Conservation (phyloP, 2,113 vertebrate genomes). For the Halcyon senegalensis region DNA sequence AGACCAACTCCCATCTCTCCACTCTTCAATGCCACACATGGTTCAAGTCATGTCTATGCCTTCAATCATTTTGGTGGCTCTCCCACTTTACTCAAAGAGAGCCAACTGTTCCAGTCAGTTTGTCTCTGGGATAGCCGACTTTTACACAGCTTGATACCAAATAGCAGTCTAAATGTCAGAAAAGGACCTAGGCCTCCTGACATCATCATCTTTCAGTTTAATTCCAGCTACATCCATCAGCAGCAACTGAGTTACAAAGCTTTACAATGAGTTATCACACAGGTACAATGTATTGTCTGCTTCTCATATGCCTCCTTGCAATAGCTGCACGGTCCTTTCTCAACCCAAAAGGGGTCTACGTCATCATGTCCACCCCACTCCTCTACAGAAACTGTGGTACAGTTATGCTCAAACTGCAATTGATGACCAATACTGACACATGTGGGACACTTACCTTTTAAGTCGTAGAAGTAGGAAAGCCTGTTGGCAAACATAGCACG, state of each 20-base stretch:
- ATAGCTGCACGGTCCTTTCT: neutral
- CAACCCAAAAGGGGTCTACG: neutral
- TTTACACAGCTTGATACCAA: neutral
- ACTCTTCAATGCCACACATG: neutral
- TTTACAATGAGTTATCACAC: neutral
- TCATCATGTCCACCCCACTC: neutral
- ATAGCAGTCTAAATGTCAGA: neutral
- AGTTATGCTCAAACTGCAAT: neutral
- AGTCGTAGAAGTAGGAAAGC: constrained; percentile 92
- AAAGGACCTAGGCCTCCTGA: neutral
- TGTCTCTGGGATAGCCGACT: neutral
- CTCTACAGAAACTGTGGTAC: neutral
- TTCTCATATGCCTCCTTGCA: neutral
- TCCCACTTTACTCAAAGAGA: neutral
- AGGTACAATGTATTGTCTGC: neutral
- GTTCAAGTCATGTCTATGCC: neutral
- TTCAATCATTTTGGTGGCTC: neutral
- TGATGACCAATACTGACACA: neutral
- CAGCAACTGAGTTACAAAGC: neutral
- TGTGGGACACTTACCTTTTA: constrained; percentile 79
- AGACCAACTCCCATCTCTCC: neutral
- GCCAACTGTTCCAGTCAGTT: neutral
- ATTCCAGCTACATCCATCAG: neutral
- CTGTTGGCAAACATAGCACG: constrained; percentile 96
- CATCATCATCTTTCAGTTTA: neutral